Base-by-base conservation (phyloP, 2,888 invertebrate species). In the Epirrita christyi region DNA sequence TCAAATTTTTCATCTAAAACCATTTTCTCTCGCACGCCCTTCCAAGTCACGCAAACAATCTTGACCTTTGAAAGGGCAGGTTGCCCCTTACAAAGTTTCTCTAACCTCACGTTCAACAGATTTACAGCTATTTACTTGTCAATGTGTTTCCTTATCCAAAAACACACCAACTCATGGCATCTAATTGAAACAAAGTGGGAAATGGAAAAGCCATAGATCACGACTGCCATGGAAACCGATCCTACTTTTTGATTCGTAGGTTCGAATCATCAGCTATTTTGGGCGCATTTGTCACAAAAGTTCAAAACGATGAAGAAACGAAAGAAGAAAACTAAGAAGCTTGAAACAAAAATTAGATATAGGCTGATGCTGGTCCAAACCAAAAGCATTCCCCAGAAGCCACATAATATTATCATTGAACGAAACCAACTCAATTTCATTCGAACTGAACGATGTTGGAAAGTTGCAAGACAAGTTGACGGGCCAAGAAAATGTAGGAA, bases 401-500 rank as follows among this genome's bases (percentile, higher is more conserved):
- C 21, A 21, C n/a, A 21, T 21, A 21, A 4, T 21, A 21, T 21
- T 21, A 21, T 21, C 21, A 57, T 45, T 43, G 50, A 43, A 59
- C 49, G 51, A 64, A 51, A 55, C 49, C 46, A 50, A 60, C 55
- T 60, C 40, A 56, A 59, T 55, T 52, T 38, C 44, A 55, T 59
- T 54, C 41, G 54, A 47, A 54, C 54, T 59, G 61, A 68, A 70
- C 70, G 56, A 52, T 53, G 55, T 55, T 83, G 85, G 89, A 90
- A 90, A 90, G 89, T 88, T 86, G 86, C 75, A 68, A 78, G 80
- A 79, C 88, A 67, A 76, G 72, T 77, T 64, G 68, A 65, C 73
- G 71, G 70, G 63, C 68, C 67, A 78, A 82, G 84, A 86, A 86
- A 87, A 86, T 83, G 64, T 75, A 69, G 86, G 88, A 86, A 90